Percentiles rank a stretch among this genome's conserved stretches.
phyloP scores from a whole-genome alignment of 2,113 vertebrate genomes.

The Ptilonorhynchus violaceus region DNA sequence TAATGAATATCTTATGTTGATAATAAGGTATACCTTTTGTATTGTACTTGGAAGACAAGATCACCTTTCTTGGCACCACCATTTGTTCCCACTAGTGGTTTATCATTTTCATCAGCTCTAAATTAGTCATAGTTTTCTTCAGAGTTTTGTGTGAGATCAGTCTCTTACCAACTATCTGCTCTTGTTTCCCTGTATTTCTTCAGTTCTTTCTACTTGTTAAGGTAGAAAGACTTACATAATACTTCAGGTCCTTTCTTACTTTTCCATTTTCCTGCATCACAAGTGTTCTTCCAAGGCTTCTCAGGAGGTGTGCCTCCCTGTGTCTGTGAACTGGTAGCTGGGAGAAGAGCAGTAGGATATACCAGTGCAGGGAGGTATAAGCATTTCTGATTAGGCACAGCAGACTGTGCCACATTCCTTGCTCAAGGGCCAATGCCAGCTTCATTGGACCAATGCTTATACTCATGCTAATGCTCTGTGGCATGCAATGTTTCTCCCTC shows the following conservation, averaged over 20 bases:
- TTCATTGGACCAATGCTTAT: not conserved
- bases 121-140: not conserved
- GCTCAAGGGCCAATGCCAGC: constrained; percentile 28
- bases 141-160: not conserved
- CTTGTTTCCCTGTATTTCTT: not conserved
- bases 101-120: not conserved
- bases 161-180: not conserved
- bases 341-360: not conserved
- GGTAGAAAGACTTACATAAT: too few relatives aligned
- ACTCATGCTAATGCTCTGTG: constrained; percentile 21
- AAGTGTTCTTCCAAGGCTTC: not conserved
- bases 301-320: fast-evolving
- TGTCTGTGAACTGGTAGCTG: not conserved
- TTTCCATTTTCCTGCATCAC: not conserved
- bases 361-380: not conserved
- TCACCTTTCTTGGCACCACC: not conserved
- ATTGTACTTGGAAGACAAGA: not conserved
- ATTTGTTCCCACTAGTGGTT: not conserved
- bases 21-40: not conserved
- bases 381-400: not conserved
- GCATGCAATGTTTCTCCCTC: constrained; percentile 11
- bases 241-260: not conserved
- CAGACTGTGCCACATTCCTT: not conserved
- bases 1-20: not conserved
- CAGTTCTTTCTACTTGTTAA: not conserved